A percentile compares a stretch with the other conserved stretches of the same genome.
Evolutionary conservation across 2,797 vertebrate genomes (phyloP).

Genomic region (Gymnoscopelus microlampas): DNA sequence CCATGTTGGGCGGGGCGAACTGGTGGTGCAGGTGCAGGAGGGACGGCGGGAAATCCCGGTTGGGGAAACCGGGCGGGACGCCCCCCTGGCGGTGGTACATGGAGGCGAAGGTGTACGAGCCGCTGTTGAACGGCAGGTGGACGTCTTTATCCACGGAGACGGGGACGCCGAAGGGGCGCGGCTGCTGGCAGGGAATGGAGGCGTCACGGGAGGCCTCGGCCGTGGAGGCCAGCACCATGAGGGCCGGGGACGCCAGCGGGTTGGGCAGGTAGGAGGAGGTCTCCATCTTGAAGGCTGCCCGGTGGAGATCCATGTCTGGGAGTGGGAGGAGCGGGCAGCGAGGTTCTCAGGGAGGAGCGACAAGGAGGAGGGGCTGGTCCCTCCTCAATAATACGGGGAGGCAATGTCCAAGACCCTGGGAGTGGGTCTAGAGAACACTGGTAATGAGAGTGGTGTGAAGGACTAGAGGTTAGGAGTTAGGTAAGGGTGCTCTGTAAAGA

Average conservation of each 20-base stretch:
- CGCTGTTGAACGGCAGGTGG: constrained; percentile 98
- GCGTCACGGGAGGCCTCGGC: constrained; percentile 97
- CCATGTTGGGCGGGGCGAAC: constrained; percentile 97
- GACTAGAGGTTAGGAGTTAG: constrained; percentile 32
- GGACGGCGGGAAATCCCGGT: constrained; percentile 97
- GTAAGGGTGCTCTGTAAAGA: constrained; percentile 50
- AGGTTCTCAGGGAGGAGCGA: constrained; percentile 55
- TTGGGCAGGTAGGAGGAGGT: constrained; percentile 99
- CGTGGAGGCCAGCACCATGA: constrained; percentile 98
- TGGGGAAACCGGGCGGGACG: constrained; percentile 93
- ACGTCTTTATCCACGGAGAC: constrained; percentile 97
- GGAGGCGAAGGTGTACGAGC: constrained; percentile 98
- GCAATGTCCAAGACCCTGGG: constrained; percentile 59
- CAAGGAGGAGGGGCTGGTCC: constrained; percentile 53
- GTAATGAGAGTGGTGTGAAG: constrained; percentile 17
- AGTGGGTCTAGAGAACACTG: constrained; percentile 40
- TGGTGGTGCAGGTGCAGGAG: constrained; percentile 98
- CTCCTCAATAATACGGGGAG: constrained; percentile 51
- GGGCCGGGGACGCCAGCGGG: constrained; percentile 95
- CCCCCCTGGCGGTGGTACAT: constrained; percentile 98
- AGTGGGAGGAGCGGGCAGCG: constrained; percentile 52
- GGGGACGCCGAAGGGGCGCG: constrained; percentile 95
- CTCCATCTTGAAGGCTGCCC: constrained; percentile 99
- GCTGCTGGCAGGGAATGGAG: constrained; percentile 96
- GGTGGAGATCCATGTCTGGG: constrained; percentile 96